Percentiles rank a stretch among this genome's conserved stretches.
Conservation (phyloP, 2,113 vertebrate genomes). For the Oceanites oceanicus region DNA sequence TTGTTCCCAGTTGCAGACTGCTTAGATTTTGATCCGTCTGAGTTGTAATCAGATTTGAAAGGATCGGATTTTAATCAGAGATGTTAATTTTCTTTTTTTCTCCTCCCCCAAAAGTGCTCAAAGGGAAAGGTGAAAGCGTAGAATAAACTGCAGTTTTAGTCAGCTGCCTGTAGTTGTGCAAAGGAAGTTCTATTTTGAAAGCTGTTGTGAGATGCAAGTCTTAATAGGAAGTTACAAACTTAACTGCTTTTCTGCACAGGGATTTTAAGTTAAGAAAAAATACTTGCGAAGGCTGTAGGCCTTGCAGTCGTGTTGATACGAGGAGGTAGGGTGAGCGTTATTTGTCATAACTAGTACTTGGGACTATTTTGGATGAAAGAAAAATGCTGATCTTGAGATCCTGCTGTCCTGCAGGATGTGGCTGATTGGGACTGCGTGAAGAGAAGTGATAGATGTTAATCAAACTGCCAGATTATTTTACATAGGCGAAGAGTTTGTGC, state of each 20-base stretch:
- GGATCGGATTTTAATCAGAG: not conserved
- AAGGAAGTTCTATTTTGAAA: not conserved
- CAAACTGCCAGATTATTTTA: not conserved
- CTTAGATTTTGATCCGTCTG: not conserved
- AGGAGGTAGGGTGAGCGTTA: not conserved
- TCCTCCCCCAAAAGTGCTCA: not conserved
- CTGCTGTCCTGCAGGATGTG: not conserved
- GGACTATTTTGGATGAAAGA: not conserved
- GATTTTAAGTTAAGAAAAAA: not conserved
- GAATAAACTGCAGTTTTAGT: not conserved
- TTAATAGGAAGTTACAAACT: not conserved
- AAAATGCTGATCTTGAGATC: not conserved
- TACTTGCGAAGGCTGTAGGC: not conserved
- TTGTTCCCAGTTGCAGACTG: not conserved
- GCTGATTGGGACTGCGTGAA: not conserved
- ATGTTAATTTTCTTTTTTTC: not conserved
- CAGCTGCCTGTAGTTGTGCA: not conserved
- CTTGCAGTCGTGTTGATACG: not conserved
- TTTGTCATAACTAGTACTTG: not conserved
- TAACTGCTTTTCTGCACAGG: not conserved
- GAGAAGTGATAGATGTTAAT: not conserved
- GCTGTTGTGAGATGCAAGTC: not conserved
- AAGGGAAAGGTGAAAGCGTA: accelerated
- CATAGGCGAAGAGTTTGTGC: not conserved
- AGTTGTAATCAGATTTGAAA: not conserved